Percentiles rank a stretch among this genome's conserved stretches.
Conservation (phyloP, 1,140 invertebrate species). For the Theocolax elegans region DNA sequence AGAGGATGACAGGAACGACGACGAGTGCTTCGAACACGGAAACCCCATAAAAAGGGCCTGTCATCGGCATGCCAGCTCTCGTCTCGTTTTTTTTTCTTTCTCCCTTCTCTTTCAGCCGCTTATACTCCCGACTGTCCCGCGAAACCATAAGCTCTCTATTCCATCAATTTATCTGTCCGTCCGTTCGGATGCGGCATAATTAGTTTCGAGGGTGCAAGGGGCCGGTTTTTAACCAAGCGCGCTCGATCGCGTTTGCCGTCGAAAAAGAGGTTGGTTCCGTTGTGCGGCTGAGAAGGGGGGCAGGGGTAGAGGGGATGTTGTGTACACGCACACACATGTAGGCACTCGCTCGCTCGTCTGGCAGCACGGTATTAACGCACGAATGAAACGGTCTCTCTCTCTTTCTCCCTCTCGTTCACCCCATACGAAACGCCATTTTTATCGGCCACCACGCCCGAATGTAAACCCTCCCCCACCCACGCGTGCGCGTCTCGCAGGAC, state of each 20-base stretch:
- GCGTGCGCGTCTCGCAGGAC: no score
- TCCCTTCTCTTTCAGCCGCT: not conserved
- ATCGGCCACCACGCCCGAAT: slow-evolving; percentile 56
- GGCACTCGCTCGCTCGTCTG: not conserved
- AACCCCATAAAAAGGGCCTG: slow-evolving; percentile 46
- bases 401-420: not conserved
- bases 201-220: slow-evolving; percentile 49
- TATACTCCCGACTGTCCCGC: not conserved
- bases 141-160: slow-evolving; percentile 46
- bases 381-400: slow-evolving; percentile 36
- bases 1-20: slow-evolving; percentile 34
- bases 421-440: slow-evolving; percentile 54
- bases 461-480: slow-evolving; percentile 33
- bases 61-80: slow-evolving; percentile 45
- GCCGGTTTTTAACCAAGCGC: slow-evolving; percentile 25
- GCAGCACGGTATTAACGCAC: slow-evolving; percentile 51
- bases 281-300: slow-evolving; percentile 49
- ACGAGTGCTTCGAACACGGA: slow-evolving; percentile 25
- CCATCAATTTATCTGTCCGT: slow-evolving; percentile 45
- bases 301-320: slow-evolving; percentile 33
- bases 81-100: not conserved
- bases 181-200: slow-evolving; percentile 50
- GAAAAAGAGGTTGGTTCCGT: slow-evolving; percentile 25
- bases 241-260: not conserved
- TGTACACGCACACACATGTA: not conserved